Percentiles rank a stretch among this genome's conserved stretches.
Conservation (phyloP, 2,113 vertebrate species). For the Fukomys damarensis region DNA sequence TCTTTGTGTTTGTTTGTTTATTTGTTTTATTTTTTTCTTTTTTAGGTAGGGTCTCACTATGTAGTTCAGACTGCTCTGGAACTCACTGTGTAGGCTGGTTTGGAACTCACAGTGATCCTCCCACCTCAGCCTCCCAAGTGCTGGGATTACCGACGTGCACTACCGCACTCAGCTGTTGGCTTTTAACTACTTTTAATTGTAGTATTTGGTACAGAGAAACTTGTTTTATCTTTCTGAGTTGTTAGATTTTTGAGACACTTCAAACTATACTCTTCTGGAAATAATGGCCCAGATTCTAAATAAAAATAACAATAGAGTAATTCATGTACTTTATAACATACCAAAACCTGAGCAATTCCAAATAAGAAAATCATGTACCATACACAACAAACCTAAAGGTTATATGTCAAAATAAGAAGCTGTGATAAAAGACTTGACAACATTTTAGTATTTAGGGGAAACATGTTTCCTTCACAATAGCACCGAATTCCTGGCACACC, state of each 20-base stretch:
- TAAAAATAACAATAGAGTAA: slow-evolving; percentile 27
- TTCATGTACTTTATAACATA: neutral
- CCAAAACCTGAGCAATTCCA: neutral
- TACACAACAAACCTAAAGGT: slow-evolving; percentile 10
- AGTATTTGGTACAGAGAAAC: slow-evolving; percentile 19
- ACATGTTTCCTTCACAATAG: neutral
- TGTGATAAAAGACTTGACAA: neutral
- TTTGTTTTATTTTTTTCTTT: no score
- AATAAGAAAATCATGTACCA: neutral
- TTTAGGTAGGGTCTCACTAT: no score
- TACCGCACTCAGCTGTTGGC: no score
- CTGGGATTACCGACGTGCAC: no score
- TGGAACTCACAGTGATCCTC: no score
- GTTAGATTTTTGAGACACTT: slow-evolving; percentile 40
- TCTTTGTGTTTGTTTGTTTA: no score
- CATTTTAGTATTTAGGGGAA: slow-evolving; percentile 29
- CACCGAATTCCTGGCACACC: neutral
- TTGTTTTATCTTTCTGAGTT: slow-evolving; percentile 54
- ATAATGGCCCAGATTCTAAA: slow-evolving; percentile 13
- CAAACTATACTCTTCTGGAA: slow-evolving; percentile 19
- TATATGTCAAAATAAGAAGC: slow-evolving; percentile 14
- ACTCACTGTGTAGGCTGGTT: no score
- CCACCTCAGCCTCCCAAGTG: no score
- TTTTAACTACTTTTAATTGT: slow-evolving; percentile 18
- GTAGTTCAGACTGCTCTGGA: no score